Base-by-base conservation (phyloP, 2,113 vertebrate species). In the Sebastes schlegelii region DNA sequence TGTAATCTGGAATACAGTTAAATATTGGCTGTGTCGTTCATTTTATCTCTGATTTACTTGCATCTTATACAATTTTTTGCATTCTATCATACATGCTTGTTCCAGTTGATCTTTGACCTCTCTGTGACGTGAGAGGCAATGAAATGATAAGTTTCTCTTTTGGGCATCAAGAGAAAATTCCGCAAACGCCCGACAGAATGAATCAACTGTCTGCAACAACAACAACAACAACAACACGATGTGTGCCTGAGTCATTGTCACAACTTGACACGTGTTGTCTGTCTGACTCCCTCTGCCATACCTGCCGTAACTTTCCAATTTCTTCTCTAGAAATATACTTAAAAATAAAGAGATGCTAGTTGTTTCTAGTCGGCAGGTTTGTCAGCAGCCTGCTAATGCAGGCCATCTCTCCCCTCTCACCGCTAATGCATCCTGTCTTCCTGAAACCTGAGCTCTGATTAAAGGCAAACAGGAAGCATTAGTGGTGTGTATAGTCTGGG, bases 401-500 rank as follows among this genome's bases (percentile, higher is more conserved):
- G 55, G 51, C 61, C 83, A 61, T 76, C 74, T 71, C 76, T 77
- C 16, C 66, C 71, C 83, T 85, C 81, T 80, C 82, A 66, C 78
- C 80, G 11, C 92, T 94, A 93, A 94, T 94, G 91, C 80, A 91
- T 93, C 91, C 92, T 93, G 89, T 84, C 89, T 90, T 93, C 89
- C 93, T 93, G 92, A 93, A 93, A 94, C 89, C 85, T 91, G 90
- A 94, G 84, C 92, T 79, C 87, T 87, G 87, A 93, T 93, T 93
- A 92, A 92, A 90, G 90, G 80, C 78, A 93, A 88, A 92, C 92
- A 92, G 92, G 93, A 94, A 93, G 89, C 90, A 93, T 91, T 92
- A 94, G 83, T 55, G 65, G 63, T 57, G 87, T 73, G 74, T 79
- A 75, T 57, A 85, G 81, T 83, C 74, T 54, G 66, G 75, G 26